These are phyloP conservation scores for Parnassius glacialis DNA, from an alignment of 2,888 invertebrate species.

Conservation along the genomic window DNA sequence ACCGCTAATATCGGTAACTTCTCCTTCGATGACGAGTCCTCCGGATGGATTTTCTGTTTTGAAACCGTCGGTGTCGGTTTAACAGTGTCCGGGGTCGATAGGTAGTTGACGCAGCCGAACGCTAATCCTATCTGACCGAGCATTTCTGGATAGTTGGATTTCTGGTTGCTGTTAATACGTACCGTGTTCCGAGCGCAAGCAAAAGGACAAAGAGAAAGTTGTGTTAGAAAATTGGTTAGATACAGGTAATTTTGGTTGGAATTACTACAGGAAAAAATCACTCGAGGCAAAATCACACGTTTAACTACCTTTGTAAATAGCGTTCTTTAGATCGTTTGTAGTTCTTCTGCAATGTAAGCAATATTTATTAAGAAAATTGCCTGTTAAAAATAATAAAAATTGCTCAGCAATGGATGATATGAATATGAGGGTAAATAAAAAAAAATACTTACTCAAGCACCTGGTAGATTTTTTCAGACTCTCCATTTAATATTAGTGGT, in stretches of 20 bases:
- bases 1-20: conserved; percentile 55
- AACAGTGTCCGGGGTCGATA: conserved; percentile 58
- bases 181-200: conserved; percentile 42
- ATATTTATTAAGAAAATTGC: conserved; percentile 29
- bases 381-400: conserved; percentile 28
- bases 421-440: conserved; percentile 11
- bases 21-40: conserved; percentile 62
- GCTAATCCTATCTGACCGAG: conserved; percentile 77
- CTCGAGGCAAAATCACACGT: conserved; percentile 56
- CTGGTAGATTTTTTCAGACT: conserved; percentile 84
- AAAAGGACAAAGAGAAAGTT: conserved; percentile 38
- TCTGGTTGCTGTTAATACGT: conserved; percentile 67
- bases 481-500: conserved; percentile 85
- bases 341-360: conserved; percentile 76
- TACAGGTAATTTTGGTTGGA: conserved; percentile 26
- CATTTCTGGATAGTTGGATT: conserved; percentile 79
- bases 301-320: conserved; percentile 74
- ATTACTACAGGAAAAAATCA: conserved; percentile 38
- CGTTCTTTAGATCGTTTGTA: conserved; percentile 79
- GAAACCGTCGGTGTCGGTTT: conserved; percentile 48
- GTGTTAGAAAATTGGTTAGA: conserved; percentile 26
- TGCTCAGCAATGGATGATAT: conserved; percentile 33
- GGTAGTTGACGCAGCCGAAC: conserved; percentile 77
- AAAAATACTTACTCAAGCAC: conserved; percentile 85
- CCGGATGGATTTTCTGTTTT: conserved; percentile 69